A percentile compares a stretch with the other conserved stretches of the same genome.
Evolutionary conservation across 2,888 invertebrate species (phyloP).

Genomic region (Caenorhabditis uteleia): DNA sequence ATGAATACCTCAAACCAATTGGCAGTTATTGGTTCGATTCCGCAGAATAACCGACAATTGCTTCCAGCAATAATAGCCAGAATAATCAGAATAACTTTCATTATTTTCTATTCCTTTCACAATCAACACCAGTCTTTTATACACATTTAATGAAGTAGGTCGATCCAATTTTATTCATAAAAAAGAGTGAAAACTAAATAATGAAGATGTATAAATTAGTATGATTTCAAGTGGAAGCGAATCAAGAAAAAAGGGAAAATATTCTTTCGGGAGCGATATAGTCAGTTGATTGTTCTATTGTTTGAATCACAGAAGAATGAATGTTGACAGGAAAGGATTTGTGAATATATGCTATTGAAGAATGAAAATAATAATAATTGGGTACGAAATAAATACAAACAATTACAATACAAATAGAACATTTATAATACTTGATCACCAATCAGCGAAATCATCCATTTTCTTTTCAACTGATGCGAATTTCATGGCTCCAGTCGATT

Average conservation of each 20-base stretch:
- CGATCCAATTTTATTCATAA: conserved; percentile 13
- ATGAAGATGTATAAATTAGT: not conserved
- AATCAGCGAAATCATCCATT: conserved; percentile 49
- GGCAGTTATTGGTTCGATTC: conserved; percentile 27
- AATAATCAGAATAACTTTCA: too few relatives aligned
- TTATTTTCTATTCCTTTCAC: too few relatives aligned
- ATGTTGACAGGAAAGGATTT: too few relatives aligned
- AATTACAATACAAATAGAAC: not conserved
- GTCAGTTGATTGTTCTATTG: conserved; percentile 9
- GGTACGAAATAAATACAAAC: not conserved
- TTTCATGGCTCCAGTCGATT: conserved; percentile 55
- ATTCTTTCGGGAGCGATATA: not conserved
- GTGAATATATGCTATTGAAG: too few relatives aligned
- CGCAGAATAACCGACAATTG: conserved; percentile 37
- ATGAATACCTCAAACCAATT: conserved; percentile 35
- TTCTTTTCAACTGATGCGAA: conserved; percentile 37
- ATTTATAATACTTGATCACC: conserved; percentile 34
- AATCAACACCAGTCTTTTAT: conserved; percentile 16
- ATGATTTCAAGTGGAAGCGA: conserved; percentile 5
- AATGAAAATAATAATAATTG: too few relatives aligned
- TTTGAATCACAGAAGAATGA: conserved; percentile 22
- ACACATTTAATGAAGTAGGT: conserved; percentile 11
- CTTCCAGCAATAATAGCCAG: too few relatives aligned
- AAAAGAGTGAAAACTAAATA: conserved; percentile 7
- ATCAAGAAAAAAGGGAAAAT: conserved; percentile 1